A percentile compares a stretch with the other conserved stretches of the same genome.
Evolutionary conservation across 1,140 invertebrate species (phyloP).

Genomic region (Brachystomella parvula): DNA sequence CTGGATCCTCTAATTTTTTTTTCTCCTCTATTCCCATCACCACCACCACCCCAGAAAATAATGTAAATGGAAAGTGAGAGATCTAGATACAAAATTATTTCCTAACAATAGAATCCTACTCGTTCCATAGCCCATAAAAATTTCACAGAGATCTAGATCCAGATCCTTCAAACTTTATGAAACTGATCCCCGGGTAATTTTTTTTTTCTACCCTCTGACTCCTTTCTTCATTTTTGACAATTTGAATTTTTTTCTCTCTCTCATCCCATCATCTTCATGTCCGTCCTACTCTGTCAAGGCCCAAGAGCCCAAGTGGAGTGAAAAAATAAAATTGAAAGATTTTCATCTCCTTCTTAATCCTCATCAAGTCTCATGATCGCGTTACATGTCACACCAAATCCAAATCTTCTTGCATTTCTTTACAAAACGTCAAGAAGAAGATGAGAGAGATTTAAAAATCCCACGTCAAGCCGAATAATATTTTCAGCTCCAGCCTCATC

Average conservation of each 20-base stretch:
- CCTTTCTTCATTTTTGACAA: neutral
- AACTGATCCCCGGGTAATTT: neutral
- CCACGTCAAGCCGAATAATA: neutral
- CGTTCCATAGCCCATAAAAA: neutral
- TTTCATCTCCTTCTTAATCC: too few species aligned
- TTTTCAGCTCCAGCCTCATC: neutral
- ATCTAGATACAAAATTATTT: too few species aligned
- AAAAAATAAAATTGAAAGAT: too few species aligned
- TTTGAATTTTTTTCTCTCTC: neutral
- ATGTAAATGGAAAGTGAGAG: neutral
- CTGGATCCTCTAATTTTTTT: neutral
- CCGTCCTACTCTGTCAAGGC: too few species aligned
- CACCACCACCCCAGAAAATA: neutral
- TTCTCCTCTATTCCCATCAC: neutral
- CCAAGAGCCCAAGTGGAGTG: too few species aligned
- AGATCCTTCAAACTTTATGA: neutral
- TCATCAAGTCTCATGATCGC: slow-evolving; percentile 4
- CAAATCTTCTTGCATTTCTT: too few species aligned
- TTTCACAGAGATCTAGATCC: neutral
- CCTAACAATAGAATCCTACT: too few species aligned
- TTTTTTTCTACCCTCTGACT: neutral
- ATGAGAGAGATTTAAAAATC: neutral
- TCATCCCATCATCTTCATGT: slow-evolving; percentile 1
- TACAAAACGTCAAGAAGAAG: too few species aligned
- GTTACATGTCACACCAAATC: slow-evolving; percentile 5